Evolutionary conservation across 2,113 vertebrate species (phyloP).

Genomic region (Sterrhoptilus dennistouni): DNA sequence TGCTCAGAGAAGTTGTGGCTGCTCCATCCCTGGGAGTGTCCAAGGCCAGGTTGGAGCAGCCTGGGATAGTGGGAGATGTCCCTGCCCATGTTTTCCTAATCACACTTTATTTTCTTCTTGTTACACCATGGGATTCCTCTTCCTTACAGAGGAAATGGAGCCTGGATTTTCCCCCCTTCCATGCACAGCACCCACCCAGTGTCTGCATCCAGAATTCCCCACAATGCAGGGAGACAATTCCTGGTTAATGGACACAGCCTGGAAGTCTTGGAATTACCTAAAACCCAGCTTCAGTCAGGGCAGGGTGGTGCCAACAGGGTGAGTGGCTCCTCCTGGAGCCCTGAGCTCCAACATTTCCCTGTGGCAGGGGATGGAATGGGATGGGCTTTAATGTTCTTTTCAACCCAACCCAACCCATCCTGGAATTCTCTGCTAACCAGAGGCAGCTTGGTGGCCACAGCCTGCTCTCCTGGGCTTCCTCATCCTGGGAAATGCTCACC

Average conservation of each 20-base stretch:
- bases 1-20: neutral
- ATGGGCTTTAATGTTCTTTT: neutral
- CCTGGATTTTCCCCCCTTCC: neutral
- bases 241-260: too few relatives aligned
- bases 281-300: too few relatives aligned
- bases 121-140: neutral
- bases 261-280: too few relatives aligned
- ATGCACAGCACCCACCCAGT: too few relatives aligned
- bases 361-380: neutral
- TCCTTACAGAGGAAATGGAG: neutral
- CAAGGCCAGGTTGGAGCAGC: rapidly evolving
- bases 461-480: neutral
- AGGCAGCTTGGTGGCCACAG: neutral
- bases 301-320: too few relatives aligned
- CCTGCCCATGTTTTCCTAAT: neutral
- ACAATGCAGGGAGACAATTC: too few relatives aligned
- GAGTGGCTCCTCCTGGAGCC: too few relatives aligned
- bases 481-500: rapidly evolving
- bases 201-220: too few relatives aligned
- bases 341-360: neutral
- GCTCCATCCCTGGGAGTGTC: neutral
- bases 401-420: neutral
- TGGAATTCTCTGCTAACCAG: neutral
- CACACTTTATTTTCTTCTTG: neutral
- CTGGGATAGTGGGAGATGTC: rapidly evolving